phyloP scores from a whole-genome alignment of 2,797 vertebrate species.

The Vespertilio murinus region DNA sequence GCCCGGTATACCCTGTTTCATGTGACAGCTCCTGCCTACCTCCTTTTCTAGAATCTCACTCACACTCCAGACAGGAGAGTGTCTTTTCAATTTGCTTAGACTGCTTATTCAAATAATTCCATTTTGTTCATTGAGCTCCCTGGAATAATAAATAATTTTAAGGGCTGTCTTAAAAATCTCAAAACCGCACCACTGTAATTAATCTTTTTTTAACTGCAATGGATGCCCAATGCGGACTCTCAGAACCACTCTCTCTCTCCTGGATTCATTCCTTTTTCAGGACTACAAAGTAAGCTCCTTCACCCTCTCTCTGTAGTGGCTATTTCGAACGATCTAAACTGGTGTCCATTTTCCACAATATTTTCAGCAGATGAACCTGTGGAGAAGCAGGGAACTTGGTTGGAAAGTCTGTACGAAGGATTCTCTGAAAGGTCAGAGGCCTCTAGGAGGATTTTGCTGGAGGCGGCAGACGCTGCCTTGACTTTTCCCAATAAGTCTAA shows the following conservation, averaged over 20 bases:
- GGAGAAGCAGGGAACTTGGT: no score
- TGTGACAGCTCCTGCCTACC: background rate
- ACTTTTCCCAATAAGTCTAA: no score
- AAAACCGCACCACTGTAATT: background rate
- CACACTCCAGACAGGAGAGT: background rate
- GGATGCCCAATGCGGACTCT: background rate
- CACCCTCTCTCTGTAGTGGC: background rate
- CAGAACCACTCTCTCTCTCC: background rate
- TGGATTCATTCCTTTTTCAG: background rate
- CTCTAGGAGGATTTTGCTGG: no score
- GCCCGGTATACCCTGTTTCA: background rate
- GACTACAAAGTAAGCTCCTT: background rate
- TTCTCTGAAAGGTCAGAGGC: no score
- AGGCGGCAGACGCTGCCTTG: no score
- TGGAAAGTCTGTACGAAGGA: no score
- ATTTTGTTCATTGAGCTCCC: background rate
- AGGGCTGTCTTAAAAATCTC: background rate
- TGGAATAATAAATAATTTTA: background rate
- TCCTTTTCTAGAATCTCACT: background rate
- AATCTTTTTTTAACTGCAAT: background rate
- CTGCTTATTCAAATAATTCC: background rate
- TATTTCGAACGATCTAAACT: background rate
- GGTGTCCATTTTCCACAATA: background rate
- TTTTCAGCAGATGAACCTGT: background rate
- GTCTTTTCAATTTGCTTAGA: background rate